Evolutionary conservation across 2,888 invertebrate genomes (phyloP).

Genomic region (Aplocera efformata): DNA sequence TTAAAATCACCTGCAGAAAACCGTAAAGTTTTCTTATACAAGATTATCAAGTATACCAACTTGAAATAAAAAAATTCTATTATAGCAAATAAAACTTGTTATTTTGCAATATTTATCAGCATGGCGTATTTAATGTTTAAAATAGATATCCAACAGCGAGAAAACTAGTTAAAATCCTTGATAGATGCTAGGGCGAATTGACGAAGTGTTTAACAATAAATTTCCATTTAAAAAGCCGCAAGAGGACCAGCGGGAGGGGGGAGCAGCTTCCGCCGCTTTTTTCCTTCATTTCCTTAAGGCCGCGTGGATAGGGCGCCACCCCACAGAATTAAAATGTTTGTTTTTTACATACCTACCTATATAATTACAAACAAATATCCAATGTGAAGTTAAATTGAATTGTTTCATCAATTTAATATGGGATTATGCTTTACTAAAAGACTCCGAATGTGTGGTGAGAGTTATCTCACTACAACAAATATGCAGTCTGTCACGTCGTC

Average conservation of each 20-base stretch:
- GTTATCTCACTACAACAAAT: too few species aligned
- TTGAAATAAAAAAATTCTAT: too few species aligned
- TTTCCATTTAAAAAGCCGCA: conserved; percentile 80
- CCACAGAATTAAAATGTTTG: conserved; percentile 68
- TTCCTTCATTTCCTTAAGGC: conserved; percentile 78
- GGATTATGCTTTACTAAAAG: conserved; percentile 8
- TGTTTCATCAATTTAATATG: conserved; percentile 14
- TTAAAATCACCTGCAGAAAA: too few species aligned
- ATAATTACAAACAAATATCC: conserved; percentile 42
- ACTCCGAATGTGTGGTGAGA: too few species aligned
- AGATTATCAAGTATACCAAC: too few species aligned
- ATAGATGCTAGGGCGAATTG: conserved; percentile 61
- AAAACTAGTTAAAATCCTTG: conserved; percentile 61
- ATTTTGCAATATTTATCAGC: too few species aligned
- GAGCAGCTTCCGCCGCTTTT: conserved; percentile 73
- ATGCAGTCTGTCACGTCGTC: too few species aligned
- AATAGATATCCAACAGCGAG: conserved; percentile 34
- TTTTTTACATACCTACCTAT: conserved; percentile 41
- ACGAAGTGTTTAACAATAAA: conserved; percentile 80
- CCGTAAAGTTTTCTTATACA: too few species aligned
- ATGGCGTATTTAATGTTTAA: too few species aligned
- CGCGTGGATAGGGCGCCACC: conserved; percentile 68
- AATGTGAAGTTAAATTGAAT: conserved; percentile 30
- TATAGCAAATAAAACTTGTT: too few species aligned
- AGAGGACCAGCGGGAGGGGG: conserved; percentile 46